phyloP scores from a whole-genome alignment of 2,113 vertebrate species.

The Falco punctatus region DNA sequence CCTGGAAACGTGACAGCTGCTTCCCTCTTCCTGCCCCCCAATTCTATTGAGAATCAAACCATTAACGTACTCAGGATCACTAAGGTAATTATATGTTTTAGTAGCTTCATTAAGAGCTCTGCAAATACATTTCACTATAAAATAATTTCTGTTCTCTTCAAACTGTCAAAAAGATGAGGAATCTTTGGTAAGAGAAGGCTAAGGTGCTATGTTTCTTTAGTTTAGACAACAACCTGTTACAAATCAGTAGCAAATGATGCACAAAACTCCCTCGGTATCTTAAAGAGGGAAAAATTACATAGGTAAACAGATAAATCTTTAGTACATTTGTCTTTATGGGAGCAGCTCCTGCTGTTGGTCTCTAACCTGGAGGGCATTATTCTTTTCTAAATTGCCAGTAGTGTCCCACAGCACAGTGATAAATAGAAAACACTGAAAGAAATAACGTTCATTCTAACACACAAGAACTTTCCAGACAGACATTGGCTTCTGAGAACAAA shows the following conservation, averaged over 20 bases:
- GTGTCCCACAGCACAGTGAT: slow-evolving; percentile 73
- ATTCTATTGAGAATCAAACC: background rate
- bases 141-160: slow-evolving; percentile 14
- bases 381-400: slow-evolving; percentile 76
- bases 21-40: background rate
- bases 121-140: slow-evolving; percentile 4
- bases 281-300: slow-evolving; percentile 75
- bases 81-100: slow-evolving; percentile 49
- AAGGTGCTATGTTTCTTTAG: slow-evolving; percentile 49
- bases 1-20: slow-evolving; percentile 22
- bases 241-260: slow-evolving; percentile 76
- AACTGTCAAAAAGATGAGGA: slow-evolving; percentile 54
- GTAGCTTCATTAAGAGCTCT: slow-evolving; percentile 32
- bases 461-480: slow-evolving; percentile 69
- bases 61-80: slow-evolving; percentile 21
- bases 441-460: slow-evolving; percentile 66
- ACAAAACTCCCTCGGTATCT: slow-evolving; percentile 72
- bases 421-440: slow-evolving; percentile 76
- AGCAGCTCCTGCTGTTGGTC: slow-evolving; percentile 75
- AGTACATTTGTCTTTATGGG: slow-evolving; percentile 78
- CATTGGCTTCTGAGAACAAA: slow-evolving; percentile 65
- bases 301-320: slow-evolving; percentile 81
- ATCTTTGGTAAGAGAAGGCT: slow-evolving; percentile 46
- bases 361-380: slow-evolving; percentile 77
- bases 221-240: slow-evolving; percentile 64